Evolutionary conservation across 2,113 vertebrate species (phyloP).

Genomic region (Campylomormyrus tamandua): DNA sequence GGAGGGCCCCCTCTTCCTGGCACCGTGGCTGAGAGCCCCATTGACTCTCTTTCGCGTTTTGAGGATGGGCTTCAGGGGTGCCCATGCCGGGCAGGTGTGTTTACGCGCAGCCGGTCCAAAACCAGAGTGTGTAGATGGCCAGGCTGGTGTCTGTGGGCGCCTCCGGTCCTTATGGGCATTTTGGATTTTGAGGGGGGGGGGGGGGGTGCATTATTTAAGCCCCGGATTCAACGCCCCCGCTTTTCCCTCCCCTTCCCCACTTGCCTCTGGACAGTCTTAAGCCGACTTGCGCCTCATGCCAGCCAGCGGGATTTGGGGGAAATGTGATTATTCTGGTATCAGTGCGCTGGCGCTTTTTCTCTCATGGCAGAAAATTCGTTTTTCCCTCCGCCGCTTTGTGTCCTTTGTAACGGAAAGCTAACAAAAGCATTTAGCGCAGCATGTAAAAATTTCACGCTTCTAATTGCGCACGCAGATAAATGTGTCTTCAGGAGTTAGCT

Average conservation of each 20-base stretch:
- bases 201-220: conserved; percentile 28
- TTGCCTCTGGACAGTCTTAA: conserved; percentile 41
- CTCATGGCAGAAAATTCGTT: conserved; percentile 26
- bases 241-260: conserved; percentile 1
- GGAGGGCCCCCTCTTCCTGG: conserved; percentile 39
- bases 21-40: conserved; percentile 40
- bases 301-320: conserved; percentile 49
- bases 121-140: not conserved
- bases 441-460: conserved; percentile 65
- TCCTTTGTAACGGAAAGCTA: conserved; percentile 62
- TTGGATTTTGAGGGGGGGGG: conserved; percentile 1
- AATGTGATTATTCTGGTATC: conserved; percentile 62
- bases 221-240: not conserved
- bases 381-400: conserved; percentile 47
- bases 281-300: conserved; percentile 33
- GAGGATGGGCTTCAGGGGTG: conserved; percentile 16
- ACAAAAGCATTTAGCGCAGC: conserved; percentile 53
- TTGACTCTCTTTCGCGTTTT: conserved; percentile 23
- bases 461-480: conserved; percentile 63
- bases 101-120: not conserved
- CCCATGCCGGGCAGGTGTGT: conserved; percentile 9
- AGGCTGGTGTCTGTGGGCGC: not conserved
- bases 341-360: conserved; percentile 45
- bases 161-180: not conserved
- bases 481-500: conserved; percentile 44